phyloP scores from a whole-genome alignment of 53 echinoderm and acorn worm species.

The Pentamera pediparva region DNA sequence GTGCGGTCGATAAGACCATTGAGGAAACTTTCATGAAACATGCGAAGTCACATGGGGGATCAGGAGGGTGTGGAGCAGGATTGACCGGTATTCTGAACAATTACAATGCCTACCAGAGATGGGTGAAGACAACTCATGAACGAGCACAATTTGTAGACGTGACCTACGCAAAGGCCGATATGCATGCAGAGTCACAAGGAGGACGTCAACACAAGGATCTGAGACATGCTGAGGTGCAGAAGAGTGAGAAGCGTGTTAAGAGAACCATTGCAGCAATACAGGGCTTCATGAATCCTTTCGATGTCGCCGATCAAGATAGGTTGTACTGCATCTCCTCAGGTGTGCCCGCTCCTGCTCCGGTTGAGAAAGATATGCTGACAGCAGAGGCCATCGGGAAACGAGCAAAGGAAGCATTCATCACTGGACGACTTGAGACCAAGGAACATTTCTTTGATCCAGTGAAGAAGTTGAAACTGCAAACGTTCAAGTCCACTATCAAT shows the following conservation, averaged over 20 bases:
- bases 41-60: constrained; percentile 35
- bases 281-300: constrained; percentile 41
- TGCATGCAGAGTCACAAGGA: constrained; percentile 22
- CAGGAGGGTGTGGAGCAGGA: constrained; percentile 48
- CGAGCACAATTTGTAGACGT: constrained; percentile 31
- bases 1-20: constrained; percentile 61
- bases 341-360: constrained; percentile 8
- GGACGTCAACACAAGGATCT: constrained; percentile 32
- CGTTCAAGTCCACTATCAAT: constrained; percentile 1
- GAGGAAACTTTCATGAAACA: constrained; percentile 59
- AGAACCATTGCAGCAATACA: constrained; percentile 20
- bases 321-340: constrained; percentile 33
- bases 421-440: constrained; percentile 8
- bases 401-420: constrained; percentile 26
- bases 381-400: constrained; percentile 35
- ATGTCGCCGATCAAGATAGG: constrained; percentile 16
- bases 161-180: constrained; percentile 34
- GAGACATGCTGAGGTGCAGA: constrained; percentile 23
- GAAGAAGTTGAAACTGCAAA: constrained; percentile 33
- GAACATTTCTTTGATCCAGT: constrained; percentile 43
- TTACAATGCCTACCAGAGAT: constrained; percentile 48
- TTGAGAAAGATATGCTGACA: constrained; percentile 30
- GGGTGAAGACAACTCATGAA: constrained; percentile 38
- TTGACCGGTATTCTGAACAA: constrained; percentile 39
- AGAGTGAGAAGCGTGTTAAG: constrained; percentile 15